Base-by-base conservation (phyloP, 2,888 invertebrate genomes). In the Branchinecta sandiegonensis region DNA sequence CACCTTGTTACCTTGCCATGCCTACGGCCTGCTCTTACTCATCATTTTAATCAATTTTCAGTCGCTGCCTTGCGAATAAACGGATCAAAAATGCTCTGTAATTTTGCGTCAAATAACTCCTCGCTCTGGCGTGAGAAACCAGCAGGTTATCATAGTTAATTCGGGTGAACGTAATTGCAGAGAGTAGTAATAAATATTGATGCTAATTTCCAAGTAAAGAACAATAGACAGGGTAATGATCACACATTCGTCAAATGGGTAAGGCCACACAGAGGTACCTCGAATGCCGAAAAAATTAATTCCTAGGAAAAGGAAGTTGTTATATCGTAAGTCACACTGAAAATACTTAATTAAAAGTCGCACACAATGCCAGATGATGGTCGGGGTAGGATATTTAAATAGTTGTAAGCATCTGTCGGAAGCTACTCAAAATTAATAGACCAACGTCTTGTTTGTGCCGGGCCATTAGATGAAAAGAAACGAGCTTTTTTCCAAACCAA, bases 221-320 rank as follows among this genome's bases (percentile, higher is more conserved):
- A 56, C 56, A 56, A 56, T 56, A 56, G 56, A 56, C 56, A 56
- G 56, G 56, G 56, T 56, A 56, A 56, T 56, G 56, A 56, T 56
- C 56, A 17, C 56, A 56, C 56, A 56, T 56, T 56, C 56, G 56
- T 56, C 56, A 56, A 56, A 56, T n/a, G 10, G 17, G 56, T n/a
- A 56, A 56, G 56, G 56, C 56, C 56, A 56, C 56, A 56, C 56
- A 56, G 56, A 56, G 56, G 56, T 56, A 56, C 56, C 17, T 17
- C 8, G 17, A 56, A 10, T 10, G 56, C 56, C 17, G 17, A 56
- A 56, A 14, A 56, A 56, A 56, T 14, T 56, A 56, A 56, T 56
- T 37, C 37, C 37, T 37, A 37, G 37, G 37, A 37, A 37, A 37
- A 37, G 37, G 37, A 37, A 37, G 37, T 37, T 37, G 37, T 37